Conservation (phyloP, 2,797 vertebrate genomes). For the Vireo griseus region DNA sequence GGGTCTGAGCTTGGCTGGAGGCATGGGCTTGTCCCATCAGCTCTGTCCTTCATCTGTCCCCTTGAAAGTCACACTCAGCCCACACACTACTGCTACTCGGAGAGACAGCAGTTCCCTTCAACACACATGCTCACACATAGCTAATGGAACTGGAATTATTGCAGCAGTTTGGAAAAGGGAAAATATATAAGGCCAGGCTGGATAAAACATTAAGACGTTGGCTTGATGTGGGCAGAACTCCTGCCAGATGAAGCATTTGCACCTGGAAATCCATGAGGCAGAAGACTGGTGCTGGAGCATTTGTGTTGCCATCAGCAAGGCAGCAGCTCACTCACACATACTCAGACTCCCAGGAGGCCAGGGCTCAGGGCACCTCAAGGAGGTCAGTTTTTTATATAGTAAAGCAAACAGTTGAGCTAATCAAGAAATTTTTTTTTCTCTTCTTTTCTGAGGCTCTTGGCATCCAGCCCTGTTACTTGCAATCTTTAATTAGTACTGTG, state of each 20-base stretch:
- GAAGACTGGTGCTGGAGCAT: neutral
- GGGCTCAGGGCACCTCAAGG: conserved; percentile 3
- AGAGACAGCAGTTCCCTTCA: neutral
- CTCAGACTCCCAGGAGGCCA: conserved; percentile 42
- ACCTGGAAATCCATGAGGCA: neutral
- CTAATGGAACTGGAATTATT: neutral
- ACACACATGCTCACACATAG: neutral
- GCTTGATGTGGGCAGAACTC: neutral
- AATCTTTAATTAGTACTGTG: conserved; percentile 62
- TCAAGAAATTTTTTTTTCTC: conserved; percentile 7
- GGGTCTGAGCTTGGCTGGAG: neutral
- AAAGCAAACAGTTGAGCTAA: conserved; percentile 70
- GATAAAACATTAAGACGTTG: neutral
- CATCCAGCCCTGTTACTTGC: conserved; percentile 43
- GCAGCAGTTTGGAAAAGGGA: neutral
- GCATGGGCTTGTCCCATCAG: neutral
- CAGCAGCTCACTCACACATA: conserved; percentile 40
- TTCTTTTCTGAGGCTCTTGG: conserved; percentile 54
- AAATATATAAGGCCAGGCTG: neutral
- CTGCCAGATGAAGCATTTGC: conserved; percentile 9
- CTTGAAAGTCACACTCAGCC: neutral
- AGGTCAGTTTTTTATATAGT: conserved; percentile 68
- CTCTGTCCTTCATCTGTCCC: neutral
- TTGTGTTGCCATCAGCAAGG: neutral
- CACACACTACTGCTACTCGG: neutral